Evolutionary conservation across 2,888 invertebrate species (phyloP).

Genomic region (Ectobius pallidus): DNA sequence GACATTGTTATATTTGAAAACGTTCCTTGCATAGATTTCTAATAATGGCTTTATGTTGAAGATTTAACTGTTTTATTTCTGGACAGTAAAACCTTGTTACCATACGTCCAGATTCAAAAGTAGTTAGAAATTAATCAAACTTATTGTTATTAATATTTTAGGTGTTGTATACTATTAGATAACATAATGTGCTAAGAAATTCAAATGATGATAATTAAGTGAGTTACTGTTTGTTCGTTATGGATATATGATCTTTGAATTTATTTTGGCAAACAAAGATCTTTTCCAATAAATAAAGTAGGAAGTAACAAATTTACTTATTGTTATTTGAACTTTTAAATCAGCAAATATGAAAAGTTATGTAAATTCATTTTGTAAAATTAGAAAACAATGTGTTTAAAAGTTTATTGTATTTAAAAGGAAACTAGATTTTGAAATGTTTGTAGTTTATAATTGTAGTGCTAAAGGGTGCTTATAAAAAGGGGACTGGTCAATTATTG

Average conservation of each 20-base stretch:
- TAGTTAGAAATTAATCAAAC: background rate
- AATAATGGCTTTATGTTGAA: constrained; percentile 26
- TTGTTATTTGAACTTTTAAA: background rate
- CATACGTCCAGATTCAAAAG: background rate
- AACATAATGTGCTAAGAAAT: background rate
- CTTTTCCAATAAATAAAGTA: background rate
- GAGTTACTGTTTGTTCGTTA: background rate
- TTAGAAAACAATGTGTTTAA: background rate
- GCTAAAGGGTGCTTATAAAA: background rate
- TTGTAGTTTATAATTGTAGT: background rate
- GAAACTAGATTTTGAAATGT: background rate
- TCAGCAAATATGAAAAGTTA: too few relatives aligned
- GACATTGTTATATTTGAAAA: background rate
- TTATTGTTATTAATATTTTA: background rate
- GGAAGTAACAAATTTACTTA: background rate
- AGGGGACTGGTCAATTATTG: background rate
- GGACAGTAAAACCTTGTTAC: constrained; percentile 28
- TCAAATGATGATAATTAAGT: background rate
- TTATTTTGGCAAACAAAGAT: background rate
- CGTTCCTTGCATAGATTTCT: background rate
- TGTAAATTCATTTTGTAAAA: background rate
- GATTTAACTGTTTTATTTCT: constrained; percentile 27
- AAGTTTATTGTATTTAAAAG: background rate
- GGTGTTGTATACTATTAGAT: background rate
- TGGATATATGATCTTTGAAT: background rate